A percentile compares a stretch with the other conserved stretches of the same genome.
phyloP scores from a whole-genome alignment of 1,140 invertebrate genomes.

The Heliconius nattereri region DNA sequence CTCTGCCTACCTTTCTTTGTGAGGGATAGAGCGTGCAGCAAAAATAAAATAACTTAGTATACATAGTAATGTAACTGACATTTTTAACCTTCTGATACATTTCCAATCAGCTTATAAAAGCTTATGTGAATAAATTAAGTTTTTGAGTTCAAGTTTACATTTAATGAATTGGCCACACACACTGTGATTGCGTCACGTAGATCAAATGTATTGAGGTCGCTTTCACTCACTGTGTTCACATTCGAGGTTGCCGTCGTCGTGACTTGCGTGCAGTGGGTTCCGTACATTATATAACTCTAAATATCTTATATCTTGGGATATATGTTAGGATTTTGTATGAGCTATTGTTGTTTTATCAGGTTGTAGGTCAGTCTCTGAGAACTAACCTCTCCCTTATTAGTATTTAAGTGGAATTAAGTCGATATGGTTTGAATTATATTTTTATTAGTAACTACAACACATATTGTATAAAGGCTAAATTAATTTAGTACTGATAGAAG shows the following conservation, averaged over 20 bases:
- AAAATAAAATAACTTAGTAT: background rate
- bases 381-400: background rate
- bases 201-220: slow-evolving; percentile 39
- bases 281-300: background rate
- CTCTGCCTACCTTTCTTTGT: too few species aligned
- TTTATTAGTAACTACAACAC: too few species aligned
- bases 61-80: background rate
- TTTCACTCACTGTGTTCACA: slow-evolving; percentile 47
- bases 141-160: slow-evolving; percentile 9
- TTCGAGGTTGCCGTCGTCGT: slow-evolving; percentile 23
- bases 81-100: background rate
- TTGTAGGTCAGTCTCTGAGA: background rate
- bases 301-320: background rate
- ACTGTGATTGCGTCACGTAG: slow-evolving; percentile 25
- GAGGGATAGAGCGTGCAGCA: background rate
- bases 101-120: background rate
- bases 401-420: too few species aligned
- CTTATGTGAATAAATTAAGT: background rate
- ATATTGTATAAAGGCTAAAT: too few species aligned
- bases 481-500: too few species aligned
- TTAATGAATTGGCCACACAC: slow-evolving; percentile 13
- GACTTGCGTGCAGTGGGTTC: slow-evolving; percentile 25
- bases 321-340: background rate
- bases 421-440: too few species aligned
- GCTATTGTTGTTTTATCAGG: background rate